Evolutionary conservation across 2,797 vertebrate species (phyloP).

Genomic region (Sebastes matsubarae): DNA sequence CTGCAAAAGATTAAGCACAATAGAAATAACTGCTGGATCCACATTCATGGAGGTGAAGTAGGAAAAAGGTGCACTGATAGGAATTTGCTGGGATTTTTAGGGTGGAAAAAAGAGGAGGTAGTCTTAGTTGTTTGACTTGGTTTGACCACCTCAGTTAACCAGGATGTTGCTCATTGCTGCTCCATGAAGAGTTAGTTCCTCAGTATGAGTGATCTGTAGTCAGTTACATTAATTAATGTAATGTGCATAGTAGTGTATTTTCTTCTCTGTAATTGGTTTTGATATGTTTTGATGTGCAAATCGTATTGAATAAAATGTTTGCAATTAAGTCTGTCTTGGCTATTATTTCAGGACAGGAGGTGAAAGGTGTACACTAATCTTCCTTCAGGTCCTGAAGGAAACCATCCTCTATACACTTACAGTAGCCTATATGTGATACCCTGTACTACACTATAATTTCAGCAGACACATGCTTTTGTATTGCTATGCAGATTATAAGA

Average conservation of each 20-base stretch:
- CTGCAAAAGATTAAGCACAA: constrained; percentile 32
- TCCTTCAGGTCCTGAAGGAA: neutral
- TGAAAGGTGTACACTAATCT: neutral
- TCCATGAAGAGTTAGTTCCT: constrained; percentile 53
- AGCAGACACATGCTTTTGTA: too few species aligned
- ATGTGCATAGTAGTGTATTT: constrained; percentile 61
- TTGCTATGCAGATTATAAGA: too few species aligned
- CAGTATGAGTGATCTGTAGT: constrained; percentile 50
- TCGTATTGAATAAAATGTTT: constrained; percentile 79
- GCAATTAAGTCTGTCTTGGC: constrained; percentile 17
- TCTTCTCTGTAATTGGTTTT: constrained; percentile 79
- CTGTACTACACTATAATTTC: too few species aligned
- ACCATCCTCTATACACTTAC: neutral
- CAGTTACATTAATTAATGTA: constrained; percentile 44
- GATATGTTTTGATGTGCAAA: constrained; percentile 85
- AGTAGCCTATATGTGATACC: neutral
- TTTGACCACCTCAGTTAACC: constrained; percentile 14
- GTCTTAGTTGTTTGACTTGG: constrained; percentile 4
- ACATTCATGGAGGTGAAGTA: constrained; percentile 28
- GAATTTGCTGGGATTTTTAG: constrained; percentile 27
- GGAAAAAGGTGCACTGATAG: constrained; percentile 20
- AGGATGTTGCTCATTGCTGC: constrained; percentile 42
- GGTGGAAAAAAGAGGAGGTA: neutral
- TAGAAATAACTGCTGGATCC: constrained; percentile 47
- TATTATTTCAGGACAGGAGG: neutral